These are phyloP conservation scores for Carcharodon carcharias DNA, from an alignment of 2,797 vertebrate genomes.

Conservation along the genomic window DNA sequence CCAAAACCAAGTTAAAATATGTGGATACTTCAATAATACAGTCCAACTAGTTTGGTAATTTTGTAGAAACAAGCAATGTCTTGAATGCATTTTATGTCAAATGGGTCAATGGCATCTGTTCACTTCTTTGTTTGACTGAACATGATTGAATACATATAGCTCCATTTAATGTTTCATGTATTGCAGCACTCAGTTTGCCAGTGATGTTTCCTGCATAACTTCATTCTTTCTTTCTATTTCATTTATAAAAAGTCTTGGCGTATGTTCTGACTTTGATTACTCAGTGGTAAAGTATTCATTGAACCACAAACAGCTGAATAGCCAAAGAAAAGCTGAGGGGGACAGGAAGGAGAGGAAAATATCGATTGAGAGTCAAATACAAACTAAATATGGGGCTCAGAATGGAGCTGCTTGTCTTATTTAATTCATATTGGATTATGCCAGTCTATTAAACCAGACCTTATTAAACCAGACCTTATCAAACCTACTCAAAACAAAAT, in stretches of 20 bases:
- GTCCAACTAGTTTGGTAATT: background rate
- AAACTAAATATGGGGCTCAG: background rate
- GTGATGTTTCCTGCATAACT: background rate
- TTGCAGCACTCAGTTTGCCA: background rate
- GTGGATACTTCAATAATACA: background rate
- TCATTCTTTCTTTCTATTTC: background rate
- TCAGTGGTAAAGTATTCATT: slow-evolving; percentile 28
- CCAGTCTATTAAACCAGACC: background rate
- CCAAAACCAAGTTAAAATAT: background rate
- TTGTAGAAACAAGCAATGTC: background rate
- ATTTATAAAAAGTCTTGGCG: background rate
- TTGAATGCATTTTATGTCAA: background rate
- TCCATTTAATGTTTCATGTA: background rate
- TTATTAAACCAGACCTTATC: background rate
- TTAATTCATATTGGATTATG: background rate
- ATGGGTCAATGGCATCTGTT: background rate
- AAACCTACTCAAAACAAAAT: background rate
- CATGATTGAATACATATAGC: background rate
- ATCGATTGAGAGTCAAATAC: background rate
- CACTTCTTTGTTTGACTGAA: background rate
- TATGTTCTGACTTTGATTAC: background rate
- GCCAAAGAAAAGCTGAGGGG: background rate
- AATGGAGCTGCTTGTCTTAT: background rate
- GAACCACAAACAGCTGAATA: background rate
- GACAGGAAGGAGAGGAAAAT: background rate